Base-by-base conservation (phyloP, 2,888 invertebrate species). In the Stratiomys singularior region DNA sequence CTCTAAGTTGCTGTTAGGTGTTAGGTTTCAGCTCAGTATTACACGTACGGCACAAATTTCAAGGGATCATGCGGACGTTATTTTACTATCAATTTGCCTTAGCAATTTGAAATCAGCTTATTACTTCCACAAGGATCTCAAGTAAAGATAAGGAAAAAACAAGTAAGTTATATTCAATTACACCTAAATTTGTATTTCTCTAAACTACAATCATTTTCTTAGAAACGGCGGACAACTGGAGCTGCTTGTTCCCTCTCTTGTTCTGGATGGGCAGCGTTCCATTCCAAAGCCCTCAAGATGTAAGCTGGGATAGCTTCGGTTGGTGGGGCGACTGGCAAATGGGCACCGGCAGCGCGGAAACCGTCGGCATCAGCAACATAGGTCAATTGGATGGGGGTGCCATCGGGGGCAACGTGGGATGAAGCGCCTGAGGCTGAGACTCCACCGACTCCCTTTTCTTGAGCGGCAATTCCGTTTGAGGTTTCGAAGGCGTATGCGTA, bases 311-410 rank as follows among this genome's bases (percentile, higher is more conserved):
- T 47, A 0, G 88, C 89, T 0, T 86, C 88, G 0, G 89, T 82
- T 0, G 89, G 89, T 0, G 86, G 88, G 0, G 89, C 82, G 0
- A 86, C 89, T 37, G 87, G 87, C 79, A 87, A 81, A 83, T 86
- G 86, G 9, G 83, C 84, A 76, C 86, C 89, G 82, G 83, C 82
- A 2, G 89, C 88, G 47, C 87, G 88, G 88, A 86, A 91, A 80
- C 92, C 92, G 81, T 89, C 87, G 82, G 89, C 90, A 85, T 91
- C 85, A 80, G 92, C 91, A 2, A 85, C 82, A 88, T 90, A 92
- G 56, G 82, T 83, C 30, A 89, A 56, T 21, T 82, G 80, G 81
- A 88, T 83, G 0, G 82, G 80, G 46, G 83, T 80, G 28, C 92
- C 92, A 25, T 89, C 89, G 23, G 90, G 90, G 64, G 88, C 86